Percentiles rank a stretch among this genome's conserved stretches.
phyloP scores from a whole-genome alignment of 2,113 vertebrate species.

The Dendropsophus ebraccatus region DNA sequence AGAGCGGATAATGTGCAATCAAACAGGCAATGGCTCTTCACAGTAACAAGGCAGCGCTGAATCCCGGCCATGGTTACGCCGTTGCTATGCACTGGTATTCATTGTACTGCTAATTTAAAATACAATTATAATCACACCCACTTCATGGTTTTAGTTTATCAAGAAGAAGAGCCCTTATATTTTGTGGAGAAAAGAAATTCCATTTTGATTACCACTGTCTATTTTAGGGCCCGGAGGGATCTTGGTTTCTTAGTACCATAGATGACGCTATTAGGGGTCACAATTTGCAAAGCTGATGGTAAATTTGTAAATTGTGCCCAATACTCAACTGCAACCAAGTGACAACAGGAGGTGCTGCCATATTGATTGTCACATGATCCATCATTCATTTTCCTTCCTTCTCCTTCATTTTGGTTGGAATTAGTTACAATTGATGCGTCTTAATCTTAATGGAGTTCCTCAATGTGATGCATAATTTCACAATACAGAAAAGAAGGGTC shows the following conservation, averaged over 20 bases:
- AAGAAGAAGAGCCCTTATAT: not conserved
- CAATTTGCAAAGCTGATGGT: not conserved
- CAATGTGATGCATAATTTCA: too few relatives aligned
- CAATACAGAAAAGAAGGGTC: too few relatives aligned
- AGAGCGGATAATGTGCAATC: not conserved
- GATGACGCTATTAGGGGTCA: not conserved
- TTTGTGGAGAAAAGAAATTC: not conserved
- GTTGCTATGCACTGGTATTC: constrained; percentile 39
- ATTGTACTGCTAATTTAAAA: constrained; percentile 37
- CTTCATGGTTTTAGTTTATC: not conserved
- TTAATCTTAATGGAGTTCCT: too few relatives aligned
- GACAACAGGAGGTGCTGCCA: not conserved
- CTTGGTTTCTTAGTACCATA: not conserved
- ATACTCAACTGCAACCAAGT: not conserved
- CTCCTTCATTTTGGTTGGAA: not conserved
- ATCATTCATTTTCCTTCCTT: not conserved
- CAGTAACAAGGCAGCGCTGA: constrained; percentile 10
- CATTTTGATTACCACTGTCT: not conserved
- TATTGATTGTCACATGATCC: not conserved
- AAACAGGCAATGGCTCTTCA: not conserved
- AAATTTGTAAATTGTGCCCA: not conserved
- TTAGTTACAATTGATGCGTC: too few relatives aligned
- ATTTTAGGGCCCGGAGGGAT: not conserved
- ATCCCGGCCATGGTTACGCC: constrained; percentile 28
- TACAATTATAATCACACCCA: constrained; percentile 39